Evolutionary conservation across 1,140 invertebrate species (phyloP).

Genomic region (Linepithema humile): DNA sequence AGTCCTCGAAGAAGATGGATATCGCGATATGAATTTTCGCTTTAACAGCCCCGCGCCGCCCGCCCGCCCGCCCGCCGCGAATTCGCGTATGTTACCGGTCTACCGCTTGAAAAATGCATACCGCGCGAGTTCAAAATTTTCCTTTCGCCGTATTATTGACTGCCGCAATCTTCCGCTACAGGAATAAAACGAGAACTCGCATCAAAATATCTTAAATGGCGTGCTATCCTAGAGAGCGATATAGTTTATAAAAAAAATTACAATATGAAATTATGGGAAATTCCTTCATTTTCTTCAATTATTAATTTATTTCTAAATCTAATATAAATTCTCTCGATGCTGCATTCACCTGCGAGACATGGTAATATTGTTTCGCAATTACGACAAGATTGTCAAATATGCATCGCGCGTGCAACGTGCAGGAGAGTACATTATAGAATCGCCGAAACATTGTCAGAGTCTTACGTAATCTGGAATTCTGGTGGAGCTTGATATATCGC

Average conservation of each 20-base stretch:
- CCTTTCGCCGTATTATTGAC: constrained; percentile 15
- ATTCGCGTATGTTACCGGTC: not conserved
- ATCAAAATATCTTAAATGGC: not conserved
- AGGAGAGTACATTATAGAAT: not conserved
- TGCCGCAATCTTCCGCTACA: constrained; percentile 9
- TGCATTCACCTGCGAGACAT: not conserved
- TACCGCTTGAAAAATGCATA: constrained; percentile 35
- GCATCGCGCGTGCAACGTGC: not conserved
- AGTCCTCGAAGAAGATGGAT: constrained; percentile 52
- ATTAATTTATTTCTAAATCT: too few species aligned
- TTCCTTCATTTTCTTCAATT: too few species aligned
- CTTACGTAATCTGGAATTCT: constrained; percentile 27
- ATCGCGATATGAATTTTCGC: constrained; percentile 54
- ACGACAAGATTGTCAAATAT: not conserved
- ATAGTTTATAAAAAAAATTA: too few species aligned
- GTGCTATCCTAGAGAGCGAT: not conserved
- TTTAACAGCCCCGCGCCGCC: not conserved
- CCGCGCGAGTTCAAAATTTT: constrained; percentile 28
- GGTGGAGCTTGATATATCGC: constrained; percentile 8
- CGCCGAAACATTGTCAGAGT: constrained; percentile 23
- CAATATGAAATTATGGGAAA: too few species aligned
- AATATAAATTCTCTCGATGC: too few species aligned
- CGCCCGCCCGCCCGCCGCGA: not conserved
- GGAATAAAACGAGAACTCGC: not conserved
- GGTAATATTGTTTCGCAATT: not conserved